Base-by-base conservation (phyloP, 1,140 invertebrate genomes). In the Holotrichia oblita region DNA sequence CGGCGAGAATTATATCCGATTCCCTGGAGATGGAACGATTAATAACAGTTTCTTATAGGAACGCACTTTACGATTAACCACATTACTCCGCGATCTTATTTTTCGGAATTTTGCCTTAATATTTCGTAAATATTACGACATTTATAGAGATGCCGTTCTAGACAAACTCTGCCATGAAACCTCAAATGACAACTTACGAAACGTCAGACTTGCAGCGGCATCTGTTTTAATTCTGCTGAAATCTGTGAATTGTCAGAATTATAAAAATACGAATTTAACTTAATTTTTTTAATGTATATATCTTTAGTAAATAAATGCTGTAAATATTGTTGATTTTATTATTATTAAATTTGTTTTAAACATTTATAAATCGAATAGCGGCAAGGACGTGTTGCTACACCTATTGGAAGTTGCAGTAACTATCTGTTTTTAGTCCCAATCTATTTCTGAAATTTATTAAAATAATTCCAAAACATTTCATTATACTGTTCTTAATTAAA, bases 181-280 rank as follows among this genome's bases (percentile, higher is more conserved):
- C 27, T 34, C 61, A 34, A 69, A 27, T 69, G 61, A 69, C 61
- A 69, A 69, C 61, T 69, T 69, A 69, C 22, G 61, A 69, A 69
- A 69, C 22, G 22, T 69, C 22, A 69, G 20, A 24, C 59, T n/a
- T 17, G 17, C 12, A 69, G 61, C 61, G 61, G 8, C 61, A 69
- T 69, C 61, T 69, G 12, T 55, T 55, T 6, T n/a, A n/a, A 55
- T 55, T 2, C n/a, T 6, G 2, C 6, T 14, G 0, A 55, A 55
- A 17, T 17, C 10, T n/a, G 14, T 20, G 7, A 55, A 14, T 4
- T 4, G 27, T 4, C 27, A 34, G 2, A 34, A 34, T 34, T 34
- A 34, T 34, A 34, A 34, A 34, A 34, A 34, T 34, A 34, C 4
- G 27, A 34, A 34, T 34, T 34, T 34, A 34, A 34, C 27, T 34